Base-by-base conservation (phyloP, 2,113 vertebrate species). In the Chloroceryle aenea region DNA sequence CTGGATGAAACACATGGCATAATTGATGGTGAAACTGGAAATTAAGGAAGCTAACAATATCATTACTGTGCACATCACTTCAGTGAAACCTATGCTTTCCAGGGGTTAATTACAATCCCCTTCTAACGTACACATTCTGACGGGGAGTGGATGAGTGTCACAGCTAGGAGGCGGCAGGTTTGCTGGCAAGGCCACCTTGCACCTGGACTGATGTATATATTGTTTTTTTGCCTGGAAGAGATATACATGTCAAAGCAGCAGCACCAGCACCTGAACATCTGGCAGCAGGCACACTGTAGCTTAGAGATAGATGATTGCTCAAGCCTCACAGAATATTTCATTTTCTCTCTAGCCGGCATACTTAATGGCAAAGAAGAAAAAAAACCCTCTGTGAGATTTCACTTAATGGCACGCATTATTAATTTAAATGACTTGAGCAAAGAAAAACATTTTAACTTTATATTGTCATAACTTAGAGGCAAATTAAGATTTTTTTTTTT, bases 11-110 rank as follows among this genome's bases (percentile, higher is more conserved):
- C 98, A 98, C 98, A 97, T 93, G 97, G 98, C 66, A 69, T 98
- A 98, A 98, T 98, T 98, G 98, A 98, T 98, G 98, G 97, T 92
- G 97, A 98, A 98, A 98, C 97, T 98, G 96, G 98, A 97, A 98
- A 98, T 95, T 98, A 96, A 94, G 97, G 97, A 92, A 96, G 97
- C 96, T 96, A 97, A 98, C 97, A 97, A 95, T 96, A 97, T 98
- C 97, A 98, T 98, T 98, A 98, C 97, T 48, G 94, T 21, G 84
- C 94, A 93, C 95, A 94, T 96, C 81, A 96, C 95, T 97, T 98
- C 23, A 86, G 95, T 91, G 94, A 92, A 97, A 97, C 87, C 96
- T 71, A 47, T 32, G 94, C 96, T 93, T 98, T 97, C 90, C 56
- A 91, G 97, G 98, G 97, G 98, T 97, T 98, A 97, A 98, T 97